These are phyloP conservation scores for Darevskia mixta DNA, from an alignment of 2,797 vertebrate genomes.

Conservation along the genomic window DNA sequence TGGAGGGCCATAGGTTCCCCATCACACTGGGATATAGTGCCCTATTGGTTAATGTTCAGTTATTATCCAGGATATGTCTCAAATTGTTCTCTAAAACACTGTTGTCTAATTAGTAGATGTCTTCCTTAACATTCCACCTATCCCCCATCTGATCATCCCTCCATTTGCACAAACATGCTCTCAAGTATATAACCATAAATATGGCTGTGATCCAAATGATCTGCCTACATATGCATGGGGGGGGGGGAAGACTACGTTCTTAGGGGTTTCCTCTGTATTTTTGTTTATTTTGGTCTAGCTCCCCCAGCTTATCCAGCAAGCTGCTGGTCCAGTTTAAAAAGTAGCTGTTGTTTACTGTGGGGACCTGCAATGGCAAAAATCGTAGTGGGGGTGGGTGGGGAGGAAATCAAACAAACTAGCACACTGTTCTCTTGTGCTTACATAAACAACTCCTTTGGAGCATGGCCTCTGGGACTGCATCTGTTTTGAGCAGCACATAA, in stretches of 20 bases:
- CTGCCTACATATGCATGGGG: neutral
- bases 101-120: neutral
- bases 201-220: neutral
- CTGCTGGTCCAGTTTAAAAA: neutral
- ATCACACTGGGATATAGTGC: neutral
- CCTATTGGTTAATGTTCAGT: neutral
- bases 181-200: neutral
- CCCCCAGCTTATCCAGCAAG: neutral
- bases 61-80: neutral
- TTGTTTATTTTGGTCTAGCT: neutral
- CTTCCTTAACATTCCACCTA: neutral
- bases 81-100: neutral
- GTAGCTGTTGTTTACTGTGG: neutral
- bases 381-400: neutral
- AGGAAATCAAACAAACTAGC: too few relatives aligned
- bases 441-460: neutral
- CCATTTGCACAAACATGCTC: neutral
- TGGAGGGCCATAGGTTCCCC: neutral
- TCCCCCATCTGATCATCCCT: neutral
- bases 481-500: conserved; percentile 3
- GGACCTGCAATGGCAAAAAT: neutral
- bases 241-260: neutral
- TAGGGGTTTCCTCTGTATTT: neutral
- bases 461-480: neutral
- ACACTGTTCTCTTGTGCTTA: neutral